Conservation (phyloP, 2,113 vertebrate species). For the Ivindomyrus marchei region DNA sequence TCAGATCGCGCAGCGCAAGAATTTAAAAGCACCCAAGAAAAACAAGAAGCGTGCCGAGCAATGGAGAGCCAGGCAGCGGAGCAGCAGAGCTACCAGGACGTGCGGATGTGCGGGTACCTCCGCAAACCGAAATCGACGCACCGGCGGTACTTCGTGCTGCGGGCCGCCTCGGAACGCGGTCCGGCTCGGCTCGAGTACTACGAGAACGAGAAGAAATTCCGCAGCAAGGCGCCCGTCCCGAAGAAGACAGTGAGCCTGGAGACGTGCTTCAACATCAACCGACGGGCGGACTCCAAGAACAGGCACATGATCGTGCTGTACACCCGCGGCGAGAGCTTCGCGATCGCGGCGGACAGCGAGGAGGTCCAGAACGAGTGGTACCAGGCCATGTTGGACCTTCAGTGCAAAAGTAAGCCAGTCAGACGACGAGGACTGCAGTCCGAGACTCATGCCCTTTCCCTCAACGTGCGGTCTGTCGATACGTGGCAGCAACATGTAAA, state of each 20-base stretch:
- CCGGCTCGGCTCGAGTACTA: constrained; percentile 69
- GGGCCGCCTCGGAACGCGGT: constrained; percentile 60
- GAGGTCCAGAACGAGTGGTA: constrained; percentile 70
- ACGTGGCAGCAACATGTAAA: constrained; percentile 2
- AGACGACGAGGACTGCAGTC: neutral
- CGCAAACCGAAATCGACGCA: constrained; percentile 76
- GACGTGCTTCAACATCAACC: constrained; percentile 73
- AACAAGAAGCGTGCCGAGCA: constrained; percentile 35
- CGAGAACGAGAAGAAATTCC: constrained; percentile 74
- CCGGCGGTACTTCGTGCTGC: constrained; percentile 70
- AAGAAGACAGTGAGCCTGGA: constrained; percentile 62
- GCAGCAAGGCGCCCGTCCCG: constrained; percentile 61
- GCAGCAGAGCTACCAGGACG: constrained; percentile 58
- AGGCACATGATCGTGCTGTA: constrained; percentile 71
- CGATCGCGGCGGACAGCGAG: constrained; percentile 65
- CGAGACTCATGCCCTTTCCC: neutral
- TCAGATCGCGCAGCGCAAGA: constrained; percentile 33
- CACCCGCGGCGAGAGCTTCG: constrained; percentile 68
- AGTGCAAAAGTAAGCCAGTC: constrained; percentile 61
- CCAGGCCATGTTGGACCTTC: constrained; percentile 67
- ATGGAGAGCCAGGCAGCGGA: constrained; percentile 64
- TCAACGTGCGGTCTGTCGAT: neutral
- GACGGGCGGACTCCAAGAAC: constrained; percentile 68
- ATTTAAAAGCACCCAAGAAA: constrained; percentile 29
- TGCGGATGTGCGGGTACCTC: constrained; percentile 72